Evolutionary conservation across 2,888 invertebrate species (phyloP), one percentile per base, ranked within the genome.

Genomic region (Malacosoma neustria): DNA sequence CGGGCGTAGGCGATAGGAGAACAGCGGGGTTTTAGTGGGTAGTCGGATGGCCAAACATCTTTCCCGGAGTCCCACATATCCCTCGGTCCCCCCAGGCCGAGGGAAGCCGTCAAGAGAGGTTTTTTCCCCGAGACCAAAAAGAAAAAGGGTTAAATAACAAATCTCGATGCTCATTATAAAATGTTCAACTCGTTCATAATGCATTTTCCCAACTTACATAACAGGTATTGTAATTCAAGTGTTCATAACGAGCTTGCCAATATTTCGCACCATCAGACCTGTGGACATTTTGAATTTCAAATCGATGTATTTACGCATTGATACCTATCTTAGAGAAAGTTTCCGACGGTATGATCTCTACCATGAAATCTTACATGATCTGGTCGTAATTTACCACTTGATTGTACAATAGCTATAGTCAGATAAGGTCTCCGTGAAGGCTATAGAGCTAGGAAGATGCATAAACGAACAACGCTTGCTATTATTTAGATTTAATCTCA

Each of bases 341-440:
- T 32, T 34, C 22, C 30, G 11, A 11, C 13, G 3, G 32, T 32
- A 30, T 37, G 67, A 70, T 71, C 61, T 57, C 56, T 59, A 51
- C 47, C 54, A 57, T 64, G 61, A 71, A 72, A 73, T 71, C 65
- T 63, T 59, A 57, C 61, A 59, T 68, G 63, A 67, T 72, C 67
- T 62, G 57, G 69, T 72, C 70, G 68, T 74, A 72, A 75, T 72
- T 76, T 75, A 79, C 69, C 66, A 68, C 69, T 68, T 59, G 65
- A 68, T 67, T 61, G 60, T 61, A 72, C 69, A 74, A 74, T 71
- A 60, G 70, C 63, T 50, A 65, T 65, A 67, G 69, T 66, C 70
- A 69, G 71, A 74, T 73, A 72, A 70, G 65, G 64, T 61, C 63
- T 54, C 59, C 50, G 45, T 50, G 48, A 48, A 50, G 49, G 51